Evolutionary conservation across 2,113 vertebrate species (phyloP), one percentile per base, ranked within the genome.

Genomic region (Rostratula benghalensis): DNA sequence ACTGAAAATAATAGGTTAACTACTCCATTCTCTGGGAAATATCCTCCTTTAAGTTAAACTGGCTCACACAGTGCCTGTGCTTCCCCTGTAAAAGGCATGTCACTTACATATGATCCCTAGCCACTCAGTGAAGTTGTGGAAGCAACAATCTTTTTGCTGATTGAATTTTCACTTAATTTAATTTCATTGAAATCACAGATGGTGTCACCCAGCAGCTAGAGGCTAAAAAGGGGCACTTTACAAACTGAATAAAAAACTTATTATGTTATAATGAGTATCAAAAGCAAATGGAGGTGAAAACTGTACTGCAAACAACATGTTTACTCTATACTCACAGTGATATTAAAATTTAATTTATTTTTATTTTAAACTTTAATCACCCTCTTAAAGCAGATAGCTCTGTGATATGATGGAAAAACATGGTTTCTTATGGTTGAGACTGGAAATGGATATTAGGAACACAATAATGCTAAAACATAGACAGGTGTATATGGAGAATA

Each of bases 161-260:
- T 98, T 97, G 93, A 97, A 98, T 98, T 98, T 97, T 97, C 97
- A 95, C 96, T 97, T 98, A 98, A 98, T 98, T 97, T 97, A 96
- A 98, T 98, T 98, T 97, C 81, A 96, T 51, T 96, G 97, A 96
- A 98, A 97, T 98, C 97, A 96, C 98, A 98, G 97, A 98, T 98
- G 98, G 98, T 98, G 97, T 97, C 96, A 96, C 79, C 80, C 90
- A 97, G 95, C 50, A 95, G 96, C 95, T 95, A 97, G 95, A 96
- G 97, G 97, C 97, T 97, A 97, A 97, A 97, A 97, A 97, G 92
- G 96, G 97, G 91, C 94, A 97, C 92, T 97, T 96, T 90, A 85
- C 95, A 96, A 96, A 97, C 93, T 17, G 74, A 98, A 96, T 88
- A 95, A 95, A 96, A 91, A 96, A 95, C 79, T 76, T 96, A 96